Evolutionary conservation across 1,140 invertebrate species (phyloP), one percentile per base, ranked within the genome.

Genomic region (Nasonia longicornis): DNA sequence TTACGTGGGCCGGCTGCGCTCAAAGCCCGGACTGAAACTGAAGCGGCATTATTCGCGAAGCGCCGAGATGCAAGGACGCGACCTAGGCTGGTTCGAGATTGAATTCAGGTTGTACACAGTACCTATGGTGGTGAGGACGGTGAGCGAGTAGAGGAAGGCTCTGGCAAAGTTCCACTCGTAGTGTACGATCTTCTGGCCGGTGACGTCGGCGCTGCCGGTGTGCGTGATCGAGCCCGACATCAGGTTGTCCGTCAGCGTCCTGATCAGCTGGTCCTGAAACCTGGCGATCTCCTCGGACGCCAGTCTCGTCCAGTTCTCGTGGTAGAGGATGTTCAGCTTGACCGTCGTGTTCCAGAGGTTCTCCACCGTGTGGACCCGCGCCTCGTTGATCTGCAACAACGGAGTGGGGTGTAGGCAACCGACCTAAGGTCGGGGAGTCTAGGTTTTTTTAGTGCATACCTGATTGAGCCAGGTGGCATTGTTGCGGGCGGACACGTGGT

Each of bases 51-150:
- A 79, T 63, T 79, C 48, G 16, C 14, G 45, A 12, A 11, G 45
- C 45, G 45, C 45, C 2, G 12, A 48, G 45, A 3, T 48, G 45
- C 45, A 48, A 16, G 12, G 63, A 64, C 14, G 63, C 58, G 58
- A n/a, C 58, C 58, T 63, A 63, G 58, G 58, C 31, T 6, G 4
- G 58, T 20, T 20, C 1, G 81, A 76, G 12, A 63, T 20, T 6
- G 31, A 35, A 63, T 20, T 63, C 58, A 66, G 38, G 8, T 42
- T 42, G 12, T 16, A 48, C 14, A 48, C 45, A 48, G 45, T 48
- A 98, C 97, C 98, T 88, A 98, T 98, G 81, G 97, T 99, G 4
- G 97, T 99, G 58, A 98, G 94, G 71, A 98, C 96, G 26, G 98
- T 99, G 75, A 99, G 92, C 20, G 97, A 98, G 91, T 99, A 99